These are phyloP conservation scores for Drosophila murphyi DNA, from an alignment of 1,140 invertebrate species.

Conservation along the genomic window DNA sequence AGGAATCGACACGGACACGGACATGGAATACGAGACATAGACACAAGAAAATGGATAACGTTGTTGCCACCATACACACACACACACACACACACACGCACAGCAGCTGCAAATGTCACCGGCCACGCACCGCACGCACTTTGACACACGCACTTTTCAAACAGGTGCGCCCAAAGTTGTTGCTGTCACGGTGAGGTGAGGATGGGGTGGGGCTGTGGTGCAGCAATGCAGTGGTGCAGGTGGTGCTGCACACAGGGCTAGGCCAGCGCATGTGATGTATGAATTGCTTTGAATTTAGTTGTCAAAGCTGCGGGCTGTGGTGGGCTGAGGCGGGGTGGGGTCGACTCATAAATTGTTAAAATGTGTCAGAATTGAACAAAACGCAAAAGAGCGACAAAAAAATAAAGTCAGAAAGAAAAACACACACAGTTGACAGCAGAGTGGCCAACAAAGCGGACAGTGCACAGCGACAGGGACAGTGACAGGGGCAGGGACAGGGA, in stretches of 20 bases:
- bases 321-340: conserved; percentile 26
- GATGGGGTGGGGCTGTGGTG: background rate
- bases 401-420: conserved; percentile 1
- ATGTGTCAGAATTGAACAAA: conserved; percentile 68
- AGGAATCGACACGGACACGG: conserved; percentile 55
- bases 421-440: conserved; percentile 49
- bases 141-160: conserved; percentile 81
- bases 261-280: conserved; percentile 59
- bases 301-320: conserved; percentile 59
- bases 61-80: conserved; percentile 33
- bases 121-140: conserved; percentile 73
- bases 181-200: background rate
- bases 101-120: conserved; percentile 58
- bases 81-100: conserved; percentile 5
- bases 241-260: conserved; percentile 3
- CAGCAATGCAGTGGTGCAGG: background rate
- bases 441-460: conserved; percentile 61
- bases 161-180: conserved; percentile 54
- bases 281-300: conserved; percentile 84
- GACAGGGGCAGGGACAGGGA: background rate
- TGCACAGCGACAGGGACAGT: conserved; percentile 22
- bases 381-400: conserved; percentile 39
- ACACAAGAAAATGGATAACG: conserved; percentile 45
- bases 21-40: conserved; percentile 3
- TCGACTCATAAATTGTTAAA: conserved; percentile 81